phyloP scores from a whole-genome alignment of 2,797 vertebrate species.

The Ataeniobius toweri region DNA sequence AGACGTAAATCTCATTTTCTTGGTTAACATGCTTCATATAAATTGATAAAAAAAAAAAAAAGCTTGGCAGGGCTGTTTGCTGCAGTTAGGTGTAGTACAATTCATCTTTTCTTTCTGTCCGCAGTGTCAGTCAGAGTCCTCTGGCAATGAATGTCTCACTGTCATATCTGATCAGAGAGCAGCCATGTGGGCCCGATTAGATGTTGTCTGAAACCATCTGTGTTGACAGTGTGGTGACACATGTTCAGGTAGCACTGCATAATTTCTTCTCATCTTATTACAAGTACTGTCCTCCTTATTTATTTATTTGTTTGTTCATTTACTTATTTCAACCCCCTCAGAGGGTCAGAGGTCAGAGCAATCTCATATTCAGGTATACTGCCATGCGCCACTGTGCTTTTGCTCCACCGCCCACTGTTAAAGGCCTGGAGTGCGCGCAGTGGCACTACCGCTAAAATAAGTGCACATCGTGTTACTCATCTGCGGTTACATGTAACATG shows the following conservation, averaged over 20 bases:
- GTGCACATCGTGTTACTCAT: conserved; percentile 42
- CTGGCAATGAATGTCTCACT: conserved; percentile 8
- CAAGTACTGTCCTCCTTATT: neutral
- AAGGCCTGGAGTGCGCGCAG: conserved; percentile 19
- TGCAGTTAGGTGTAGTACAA: conserved; percentile 16
- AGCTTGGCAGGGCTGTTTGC: conserved; percentile 11
- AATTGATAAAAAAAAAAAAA: conserved; percentile 47
- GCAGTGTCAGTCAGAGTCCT: conserved; percentile 14
- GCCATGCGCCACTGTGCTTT: neutral
- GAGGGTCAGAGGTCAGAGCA: conserved; percentile 41
- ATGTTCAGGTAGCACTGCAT: conserved; percentile 20
- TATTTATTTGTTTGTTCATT: neutral
- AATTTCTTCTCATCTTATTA: conserved; percentile 30
- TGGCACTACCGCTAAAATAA: conserved; percentile 57
- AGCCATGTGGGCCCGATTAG: conserved; percentile 24
- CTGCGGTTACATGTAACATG: conserved; percentile 41
- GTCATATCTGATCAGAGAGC: conserved; percentile 50
- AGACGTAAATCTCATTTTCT: conserved; percentile 56
- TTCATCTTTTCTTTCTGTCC: conserved; percentile 3
- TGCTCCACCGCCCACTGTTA: conserved; percentile 21
- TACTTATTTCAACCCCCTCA: neutral
- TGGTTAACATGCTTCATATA: conserved; percentile 50
- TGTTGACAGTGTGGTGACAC: conserved; percentile 27
- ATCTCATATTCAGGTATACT: neutral
- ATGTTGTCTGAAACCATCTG: conserved; percentile 37